Evolutionary conservation across 2,797 vertebrate species (phyloP).

Genomic region (Thaleichthys pacificus): DNA sequence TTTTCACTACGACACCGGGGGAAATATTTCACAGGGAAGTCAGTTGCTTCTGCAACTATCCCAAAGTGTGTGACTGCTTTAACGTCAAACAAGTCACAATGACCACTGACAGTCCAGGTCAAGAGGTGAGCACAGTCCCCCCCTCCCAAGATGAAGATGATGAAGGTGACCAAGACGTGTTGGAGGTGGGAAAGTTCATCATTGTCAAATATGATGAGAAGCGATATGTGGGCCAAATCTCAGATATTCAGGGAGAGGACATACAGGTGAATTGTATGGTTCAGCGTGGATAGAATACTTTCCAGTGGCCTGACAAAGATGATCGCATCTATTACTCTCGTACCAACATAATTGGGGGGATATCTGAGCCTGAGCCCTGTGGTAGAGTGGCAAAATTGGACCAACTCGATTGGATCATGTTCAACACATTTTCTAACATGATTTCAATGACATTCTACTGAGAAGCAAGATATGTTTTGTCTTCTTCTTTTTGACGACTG

Average conservation of each 20-base stretch:
- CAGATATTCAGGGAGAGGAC: conserved; percentile 3
- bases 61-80: neutral
- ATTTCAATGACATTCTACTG: neutral
- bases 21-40: neutral
- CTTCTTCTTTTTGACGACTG: too few species aligned
- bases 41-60: neutral
- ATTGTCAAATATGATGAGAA: too few species aligned
- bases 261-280: conserved; percentile 4
- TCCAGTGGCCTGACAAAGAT: conserved; percentile 10
- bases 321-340: conserved; percentile 1
- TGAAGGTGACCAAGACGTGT: too few species aligned
- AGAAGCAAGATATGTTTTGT: neutral
- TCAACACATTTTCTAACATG: conserved; percentile 3
- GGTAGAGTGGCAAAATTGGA: neutral
- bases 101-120: conserved; percentile 7
- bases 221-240: conserved; percentile 9
- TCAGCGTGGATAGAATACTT: conserved; percentile 1
- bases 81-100: neutral
- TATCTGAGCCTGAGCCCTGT: neutral
- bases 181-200: neutral
- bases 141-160: too few species aligned
- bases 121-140: neutral
- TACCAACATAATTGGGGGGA: neutral
- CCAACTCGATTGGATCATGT: neutral
- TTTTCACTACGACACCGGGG: too few species aligned